phyloP scores from a whole-genome alignment of 2,888 invertebrate species.

The Clusia tigrina region DNA sequence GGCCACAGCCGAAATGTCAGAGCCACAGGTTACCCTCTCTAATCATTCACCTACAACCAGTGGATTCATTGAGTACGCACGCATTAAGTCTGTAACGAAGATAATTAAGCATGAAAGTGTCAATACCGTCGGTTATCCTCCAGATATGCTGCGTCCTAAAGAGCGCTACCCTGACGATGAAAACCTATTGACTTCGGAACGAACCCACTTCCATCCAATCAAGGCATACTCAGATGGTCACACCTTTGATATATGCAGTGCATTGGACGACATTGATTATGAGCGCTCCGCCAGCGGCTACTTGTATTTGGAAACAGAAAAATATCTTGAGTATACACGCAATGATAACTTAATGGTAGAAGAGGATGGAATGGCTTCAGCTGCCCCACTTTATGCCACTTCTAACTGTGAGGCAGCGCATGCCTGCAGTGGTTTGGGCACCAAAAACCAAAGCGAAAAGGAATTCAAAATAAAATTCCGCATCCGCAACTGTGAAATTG shows the following conservation, averaged over 20 bases:
- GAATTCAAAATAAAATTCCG: conserved; percentile 75
- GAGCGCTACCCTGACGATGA: conserved; percentile 63
- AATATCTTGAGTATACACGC: conserved; percentile 52
- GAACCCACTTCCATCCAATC: conserved; percentile 86
- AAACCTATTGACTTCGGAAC: conserved; percentile 78
- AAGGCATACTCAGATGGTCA: conserved; percentile 75
- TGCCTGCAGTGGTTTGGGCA: neutral
- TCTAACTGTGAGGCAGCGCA: conserved; percentile 29
- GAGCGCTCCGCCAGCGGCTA: conserved; percentile 73
- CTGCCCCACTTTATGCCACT: conserved; percentile 27
- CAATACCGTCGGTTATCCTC: conserved; percentile 11
- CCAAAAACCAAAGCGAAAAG: neutral
- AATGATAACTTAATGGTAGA: conserved; percentile 45
- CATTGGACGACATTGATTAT: conserved; percentile 72
- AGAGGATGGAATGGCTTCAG: conserved; percentile 28
- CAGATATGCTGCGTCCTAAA: conserved; percentile 11
- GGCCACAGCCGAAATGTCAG: conserved; percentile 7
- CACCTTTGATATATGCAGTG: conserved; percentile 73
- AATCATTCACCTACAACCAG: conserved; percentile 52
- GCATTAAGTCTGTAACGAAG: conserved; percentile 42
- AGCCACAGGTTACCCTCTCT: conserved; percentile 41
- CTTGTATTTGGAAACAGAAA: conserved; percentile 68
- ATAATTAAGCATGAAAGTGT: conserved; percentile 8
- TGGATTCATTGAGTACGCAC: conserved; percentile 51
- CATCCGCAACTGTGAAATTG: conserved; percentile 68